A percentile compares a stretch with the other conserved stretches of the same genome.
These are phyloP conservation scores for Lagothrix lagotricha DNA, from an alignment of 2,797 vertebrate genomes.

Conservation along the genomic window DNA sequence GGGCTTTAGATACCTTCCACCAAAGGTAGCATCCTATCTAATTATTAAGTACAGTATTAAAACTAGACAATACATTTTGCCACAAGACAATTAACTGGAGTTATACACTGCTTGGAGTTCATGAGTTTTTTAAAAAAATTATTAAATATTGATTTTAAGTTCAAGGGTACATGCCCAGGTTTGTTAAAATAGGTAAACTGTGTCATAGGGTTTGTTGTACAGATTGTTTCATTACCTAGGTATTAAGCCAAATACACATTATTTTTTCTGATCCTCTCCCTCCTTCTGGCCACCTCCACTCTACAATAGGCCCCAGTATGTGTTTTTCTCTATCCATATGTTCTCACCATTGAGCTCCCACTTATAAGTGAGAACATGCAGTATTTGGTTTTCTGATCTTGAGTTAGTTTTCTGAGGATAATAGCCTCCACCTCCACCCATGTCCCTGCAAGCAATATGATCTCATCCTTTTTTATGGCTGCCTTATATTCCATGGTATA, in stretches of 20 bases:
- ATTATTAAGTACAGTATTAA: not conserved
- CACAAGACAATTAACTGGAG: not conserved
- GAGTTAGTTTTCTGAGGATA: not conserved
- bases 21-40: not conserved
- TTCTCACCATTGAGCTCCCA: not conserved
- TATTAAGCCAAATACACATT: not conserved
- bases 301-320: not conserved
- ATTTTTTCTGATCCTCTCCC: not conserved
- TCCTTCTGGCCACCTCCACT: not conserved
- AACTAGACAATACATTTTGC: not conserved
- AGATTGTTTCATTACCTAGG: not conserved
- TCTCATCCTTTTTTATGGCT: not conserved
- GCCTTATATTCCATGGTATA: not conserved
- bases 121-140: not conserved
- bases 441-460: not conserved
- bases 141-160: not conserved
- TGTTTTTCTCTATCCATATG: not conserved
- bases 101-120: not conserved
- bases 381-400: not conserved
- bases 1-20: not conserved
- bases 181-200: not conserved
- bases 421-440: not conserved
- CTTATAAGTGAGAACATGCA: not conserved
- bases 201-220: not conserved
- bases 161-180: not conserved